A percentile compares a stretch with the other conserved stretches of the same genome.
phyloP scores from a whole-genome alignment of 2,888 invertebrate genomes.

The Ctena decussata region DNA sequence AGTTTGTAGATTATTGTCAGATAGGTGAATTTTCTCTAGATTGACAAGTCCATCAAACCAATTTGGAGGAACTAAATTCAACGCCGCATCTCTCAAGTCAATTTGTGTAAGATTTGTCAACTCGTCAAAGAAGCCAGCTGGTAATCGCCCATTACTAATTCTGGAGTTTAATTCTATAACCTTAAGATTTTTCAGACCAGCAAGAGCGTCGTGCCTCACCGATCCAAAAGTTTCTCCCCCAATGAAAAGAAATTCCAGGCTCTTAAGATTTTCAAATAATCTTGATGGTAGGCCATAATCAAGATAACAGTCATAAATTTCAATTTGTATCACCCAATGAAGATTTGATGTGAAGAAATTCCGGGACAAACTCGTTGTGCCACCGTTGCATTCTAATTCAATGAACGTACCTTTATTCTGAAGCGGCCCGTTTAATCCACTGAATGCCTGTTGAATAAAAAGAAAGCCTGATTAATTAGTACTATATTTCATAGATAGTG shows the following conservation, averaged over 20 bases:
- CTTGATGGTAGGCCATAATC: slow-evolving; percentile 12
- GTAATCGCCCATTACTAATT: slow-evolving; percentile 13
- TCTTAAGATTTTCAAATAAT: neutral
- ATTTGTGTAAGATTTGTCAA: slow-evolving; percentile 20
- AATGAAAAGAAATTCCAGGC: slow-evolving; percentile 18
- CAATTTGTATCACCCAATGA: slow-evolving; percentile 23
- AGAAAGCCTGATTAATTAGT: too few species aligned
- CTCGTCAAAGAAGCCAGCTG: slow-evolving; percentile 27
- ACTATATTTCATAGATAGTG: too few species aligned
- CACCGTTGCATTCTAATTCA: slow-evolving; percentile 23
- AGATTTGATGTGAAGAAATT: slow-evolving; percentile 33
- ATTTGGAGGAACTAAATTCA: slow-evolving; percentile 1
- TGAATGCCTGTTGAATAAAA: slow-evolving; percentile 39
- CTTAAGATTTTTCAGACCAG: neutral
- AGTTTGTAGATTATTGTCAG: neutral
- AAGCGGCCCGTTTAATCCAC: neutral
- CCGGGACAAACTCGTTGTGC: neutral
- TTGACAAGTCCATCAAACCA: neutral
- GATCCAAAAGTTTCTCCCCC: slow-evolving; percentile 35
- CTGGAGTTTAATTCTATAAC: slow-evolving; percentile 37
- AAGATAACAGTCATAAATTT: slow-evolving; percentile 36
- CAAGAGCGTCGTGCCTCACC: slow-evolving; percentile 28
- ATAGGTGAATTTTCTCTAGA: neutral
- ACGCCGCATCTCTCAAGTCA: slow-evolving; percentile 6
- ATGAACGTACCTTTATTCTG: neutral